Base-by-base conservation (phyloP, 1,140 invertebrate genomes). In the Pachypsylla venusta region DNA sequence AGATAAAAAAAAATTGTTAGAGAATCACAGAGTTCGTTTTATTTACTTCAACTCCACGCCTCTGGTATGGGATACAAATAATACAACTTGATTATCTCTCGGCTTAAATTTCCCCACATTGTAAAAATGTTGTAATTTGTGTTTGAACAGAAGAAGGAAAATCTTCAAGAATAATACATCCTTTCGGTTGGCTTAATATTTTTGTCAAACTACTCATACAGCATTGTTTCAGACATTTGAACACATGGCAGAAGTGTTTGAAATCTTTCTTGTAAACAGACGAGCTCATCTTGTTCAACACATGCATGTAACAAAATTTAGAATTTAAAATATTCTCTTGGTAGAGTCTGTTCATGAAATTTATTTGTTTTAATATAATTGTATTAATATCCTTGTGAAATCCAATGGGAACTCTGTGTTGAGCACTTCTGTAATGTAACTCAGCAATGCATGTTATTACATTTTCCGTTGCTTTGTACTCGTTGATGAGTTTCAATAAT, bases 401-500 rank as follows among this genome's bases (percentile, higher is more conserved):
- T 19, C 16, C 22, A 19, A 22, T 19, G 4, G 42, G 42, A 48
- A 22, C n/a, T 7, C n/a, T n/a, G 42, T 48, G n/a, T 22, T 48
- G 16, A 22, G 22, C 22, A 48, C 42, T 48, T n/a, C 22, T 22
- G 22, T 22, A 48, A 22, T 22, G 16, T 7, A 48, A 22, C n/a
- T 48, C 42, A 19, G 42, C 16, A 7, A 48, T 48, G 42, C n/a
- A 19, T 19, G 22, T 7, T 7, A 48, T 19, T 7, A 48, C 42
- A 4, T 19, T n/a, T 7, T 19, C n/a, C 16, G 22, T 19, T 10
- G 22, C 4, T 48, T 48, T 48, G 42, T 48, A 19, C 16, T 48
- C 42, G 16, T 48, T 48, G 42, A n/a, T 48, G n/a, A 19, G n/a
- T 48, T 48, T 48, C 42, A 48, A 48, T n/a, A 48, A 48, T n/a